Percentiles rank a stretch among this genome's conserved stretches.
Evolutionary conservation across 2,888 invertebrate species (phyloP).

Genomic region (Drosophila paracracens): DNA sequence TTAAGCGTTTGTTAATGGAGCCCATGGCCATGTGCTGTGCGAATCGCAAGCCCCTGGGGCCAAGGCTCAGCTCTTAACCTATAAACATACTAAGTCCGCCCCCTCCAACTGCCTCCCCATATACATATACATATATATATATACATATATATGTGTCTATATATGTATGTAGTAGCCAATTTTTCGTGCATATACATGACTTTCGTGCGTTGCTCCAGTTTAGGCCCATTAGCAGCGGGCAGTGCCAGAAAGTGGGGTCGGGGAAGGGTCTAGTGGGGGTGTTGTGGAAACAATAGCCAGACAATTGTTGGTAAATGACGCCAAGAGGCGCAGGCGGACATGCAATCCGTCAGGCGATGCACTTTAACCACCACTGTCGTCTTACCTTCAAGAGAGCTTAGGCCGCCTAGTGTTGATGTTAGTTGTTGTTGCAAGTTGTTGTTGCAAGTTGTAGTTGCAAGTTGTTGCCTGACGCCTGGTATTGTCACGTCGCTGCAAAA

Average conservation of each 20-base stretch:
- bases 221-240: constrained; percentile 60
- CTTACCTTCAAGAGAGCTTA: constrained; percentile 17
- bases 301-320: constrained; percentile 41
- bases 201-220: constrained; percentile 80
- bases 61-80: constrained; percentile 80
- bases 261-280: constrained; percentile 11
- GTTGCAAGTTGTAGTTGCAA: constrained; percentile 12
- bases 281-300: constrained; percentile 39
- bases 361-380: constrained; percentile 64
- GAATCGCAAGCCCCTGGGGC: constrained; percentile 59
- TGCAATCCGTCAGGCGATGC: constrained; percentile 78
- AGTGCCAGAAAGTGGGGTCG: constrained; percentile 9
- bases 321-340: constrained; percentile 64
- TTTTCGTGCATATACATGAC: constrained; percentile 74
- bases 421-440: constrained; percentile 17
- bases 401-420: constrained; percentile 29
- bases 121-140: neutral
- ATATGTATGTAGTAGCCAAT: constrained; percentile 53
- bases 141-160: neutral
- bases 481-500: constrained; percentile 69
- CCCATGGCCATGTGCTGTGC: constrained; percentile 57
- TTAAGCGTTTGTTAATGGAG: constrained; percentile 63
- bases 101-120: neutral
- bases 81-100: constrained; percentile 67
- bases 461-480: constrained; percentile 54